Base-by-base conservation (phyloP, 1,140 invertebrate genomes). In the Nasonia vitripennis region DNA sequence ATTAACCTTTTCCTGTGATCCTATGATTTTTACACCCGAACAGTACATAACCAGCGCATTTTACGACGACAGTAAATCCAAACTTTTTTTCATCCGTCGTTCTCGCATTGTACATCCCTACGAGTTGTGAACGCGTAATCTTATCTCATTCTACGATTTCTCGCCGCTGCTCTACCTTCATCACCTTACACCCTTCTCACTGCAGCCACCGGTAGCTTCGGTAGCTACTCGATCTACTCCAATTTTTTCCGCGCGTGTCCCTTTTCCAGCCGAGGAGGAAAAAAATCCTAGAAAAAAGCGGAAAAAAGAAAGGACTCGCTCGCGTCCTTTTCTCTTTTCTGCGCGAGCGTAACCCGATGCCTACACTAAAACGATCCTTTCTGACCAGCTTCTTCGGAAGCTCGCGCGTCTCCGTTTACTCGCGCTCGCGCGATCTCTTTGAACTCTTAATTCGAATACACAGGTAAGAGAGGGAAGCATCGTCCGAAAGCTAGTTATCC, bases 401-500 rank as follows among this genome's bases (percentile, higher is more conserved):
- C 23, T 37, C 31, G 73, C 73, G 41, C 73, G n/a, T 83, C 73
- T 83, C 48, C 37, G 9, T 37, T 87, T 83, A 83, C 85, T 41
- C 20, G 70, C 71, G 73, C 83, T 85, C 78, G 62, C 79, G 23
- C 87, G 87, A 80, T 83, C 83, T 87, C 84, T 62, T 55, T 23
- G 34, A 75, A 83, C 73, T 82, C 84, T 88, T 86, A 85, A 86
- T 87, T 87, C 85, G 86, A 73, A 78, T 37, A 37, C 34, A 27
- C 27, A 27, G 85, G 86, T 11, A 73, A 75, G 75, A 62, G 55
- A 51, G 48, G 41, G 9, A 82, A 34, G 5, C 70, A 45, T 45
- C 84, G 78, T 70, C 70, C 48, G 62, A 87, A 85, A 87, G 80
- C 31, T 17, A 73, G 70, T 34, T 55, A 81, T 85, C 48, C 70